Evolutionary conservation across 2,888 invertebrate species (phyloP).

Genomic region (Gasteruption jaculator): DNA sequence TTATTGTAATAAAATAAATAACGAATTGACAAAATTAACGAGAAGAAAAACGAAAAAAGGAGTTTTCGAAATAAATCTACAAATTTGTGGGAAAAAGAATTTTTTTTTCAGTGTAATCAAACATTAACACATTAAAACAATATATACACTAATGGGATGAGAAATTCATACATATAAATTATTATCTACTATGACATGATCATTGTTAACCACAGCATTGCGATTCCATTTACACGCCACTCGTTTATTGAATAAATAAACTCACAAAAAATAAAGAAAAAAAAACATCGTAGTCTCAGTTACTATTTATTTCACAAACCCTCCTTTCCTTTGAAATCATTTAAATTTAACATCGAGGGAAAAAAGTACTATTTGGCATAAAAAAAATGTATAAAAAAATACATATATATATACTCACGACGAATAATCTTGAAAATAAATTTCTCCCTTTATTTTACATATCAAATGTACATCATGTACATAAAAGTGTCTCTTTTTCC

Average conservation of each 20-base stretch:
- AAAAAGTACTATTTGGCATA: too few relatives aligned
- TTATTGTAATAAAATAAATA: too few relatives aligned
- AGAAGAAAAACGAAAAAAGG: conserved; percentile 5
- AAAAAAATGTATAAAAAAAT: too few relatives aligned
- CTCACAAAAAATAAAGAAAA: conserved; percentile 33
- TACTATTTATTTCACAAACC: too few relatives aligned
- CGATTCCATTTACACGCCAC: conserved; percentile 42
- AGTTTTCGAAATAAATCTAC: too few relatives aligned
- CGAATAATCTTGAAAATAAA: too few relatives aligned
- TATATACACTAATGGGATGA: neutral
- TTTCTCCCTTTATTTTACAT: too few relatives aligned
- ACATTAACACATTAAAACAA: conserved; percentile 13
- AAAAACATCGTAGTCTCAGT: too few relatives aligned
- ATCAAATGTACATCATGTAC: too few relatives aligned
- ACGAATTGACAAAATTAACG: conserved; percentile 3
- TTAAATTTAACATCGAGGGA: neutral
- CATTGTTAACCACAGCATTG: conserved; percentile 44
- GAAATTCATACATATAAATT: conserved; percentile 23
- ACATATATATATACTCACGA: too few relatives aligned
- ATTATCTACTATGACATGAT: conserved; percentile 35
- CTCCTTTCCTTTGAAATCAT: conserved; percentile 8
- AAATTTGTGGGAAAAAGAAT: conserved; percentile 23
- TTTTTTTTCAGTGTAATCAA: conserved; percentile 25
- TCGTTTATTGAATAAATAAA: conserved; percentile 40
- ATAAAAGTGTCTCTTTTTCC: too few relatives aligned